phyloP scores from a whole-genome alignment of 2,888 invertebrate species.

The Parthenolecanium corni region DNA sequence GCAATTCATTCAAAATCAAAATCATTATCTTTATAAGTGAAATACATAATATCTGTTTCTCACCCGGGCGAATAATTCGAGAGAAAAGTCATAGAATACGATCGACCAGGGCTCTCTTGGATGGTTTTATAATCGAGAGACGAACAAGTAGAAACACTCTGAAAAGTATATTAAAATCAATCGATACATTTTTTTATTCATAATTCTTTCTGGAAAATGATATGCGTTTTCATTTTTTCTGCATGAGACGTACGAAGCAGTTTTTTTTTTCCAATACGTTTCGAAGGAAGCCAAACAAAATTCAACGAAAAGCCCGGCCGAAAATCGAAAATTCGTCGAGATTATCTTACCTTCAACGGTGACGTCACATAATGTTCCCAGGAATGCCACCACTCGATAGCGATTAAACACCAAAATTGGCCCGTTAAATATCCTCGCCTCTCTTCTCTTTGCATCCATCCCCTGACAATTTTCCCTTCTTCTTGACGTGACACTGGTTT shows the following conservation, averaged over 20 bases:
- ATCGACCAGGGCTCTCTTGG: background rate
- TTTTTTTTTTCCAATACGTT: background rate
- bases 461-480: conserved; percentile 68
- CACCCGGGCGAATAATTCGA: conserved; percentile 8
- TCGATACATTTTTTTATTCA: too few relatives aligned
- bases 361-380: conserved; percentile 53
- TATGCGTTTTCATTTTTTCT: too few relatives aligned
- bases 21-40: background rate
- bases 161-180: background rate
- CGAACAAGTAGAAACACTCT: conserved; percentile 8
- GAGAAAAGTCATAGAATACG: conserved; percentile 25
- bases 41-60: background rate
- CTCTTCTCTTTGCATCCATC: conserved; percentile 71
- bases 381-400: conserved; percentile 73
- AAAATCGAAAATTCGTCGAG: too few relatives aligned
- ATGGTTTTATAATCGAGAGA: background rate
- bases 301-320: conserved; percentile 13
- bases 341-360: conserved; percentile 24
- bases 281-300: background rate
- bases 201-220: too few relatives aligned
- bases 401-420: conserved; percentile 80
- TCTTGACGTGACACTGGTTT: conserved; percentile 67
- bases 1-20: background rate
- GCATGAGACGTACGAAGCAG: too few relatives aligned
- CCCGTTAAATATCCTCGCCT: conserved; percentile 63